A percentile compares a stretch with the other conserved stretches of the same genome.
phyloP scores from a whole-genome alignment of 1,140 invertebrate species.

The Drosophila bocki region DNA sequence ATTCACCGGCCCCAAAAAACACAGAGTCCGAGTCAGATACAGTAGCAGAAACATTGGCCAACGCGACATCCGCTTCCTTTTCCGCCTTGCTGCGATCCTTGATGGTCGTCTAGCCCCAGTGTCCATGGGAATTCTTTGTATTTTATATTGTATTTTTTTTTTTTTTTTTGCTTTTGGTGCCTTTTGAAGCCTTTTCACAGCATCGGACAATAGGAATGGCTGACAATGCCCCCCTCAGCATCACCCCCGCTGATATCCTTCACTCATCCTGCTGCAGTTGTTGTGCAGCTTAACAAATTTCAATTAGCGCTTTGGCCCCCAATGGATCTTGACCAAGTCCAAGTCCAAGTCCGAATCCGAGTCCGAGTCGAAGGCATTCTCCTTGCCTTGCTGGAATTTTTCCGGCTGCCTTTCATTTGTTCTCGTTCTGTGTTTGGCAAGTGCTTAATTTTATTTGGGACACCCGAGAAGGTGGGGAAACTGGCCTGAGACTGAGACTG shows the following conservation, averaged over 20 bases:
- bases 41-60: constrained; percentile 66
- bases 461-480: constrained; percentile 1
- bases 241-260: neutral
- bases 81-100: constrained; percentile 56
- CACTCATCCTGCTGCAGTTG: neutral
- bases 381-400: constrained; percentile 11
- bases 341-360: constrained; percentile 23
- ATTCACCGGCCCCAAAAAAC: constrained; percentile 34
- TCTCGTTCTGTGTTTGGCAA: constrained; percentile 18
- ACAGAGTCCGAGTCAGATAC: constrained; percentile 15
- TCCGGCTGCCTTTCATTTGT: no score
- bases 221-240: constrained; percentile 56
- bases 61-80: constrained; percentile 79
- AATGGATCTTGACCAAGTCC: constrained; percentile 46
- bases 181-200: constrained; percentile 81
- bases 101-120: constrained; percentile 17
- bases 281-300: constrained; percentile 70
- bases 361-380: constrained; percentile 18
- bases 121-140: constrained; percentile 49
- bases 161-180: constrained; percentile 15
- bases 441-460: constrained; percentile 59
- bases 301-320: constrained; percentile 59
- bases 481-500: neutral
- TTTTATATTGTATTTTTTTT: constrained; percentile 36
- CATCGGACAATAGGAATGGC: constrained; percentile 67